These are phyloP conservation scores for Arctocebus calabarensis DNA, from an alignment of 2,797 vertebrate species.

Conservation along the genomic window DNA sequence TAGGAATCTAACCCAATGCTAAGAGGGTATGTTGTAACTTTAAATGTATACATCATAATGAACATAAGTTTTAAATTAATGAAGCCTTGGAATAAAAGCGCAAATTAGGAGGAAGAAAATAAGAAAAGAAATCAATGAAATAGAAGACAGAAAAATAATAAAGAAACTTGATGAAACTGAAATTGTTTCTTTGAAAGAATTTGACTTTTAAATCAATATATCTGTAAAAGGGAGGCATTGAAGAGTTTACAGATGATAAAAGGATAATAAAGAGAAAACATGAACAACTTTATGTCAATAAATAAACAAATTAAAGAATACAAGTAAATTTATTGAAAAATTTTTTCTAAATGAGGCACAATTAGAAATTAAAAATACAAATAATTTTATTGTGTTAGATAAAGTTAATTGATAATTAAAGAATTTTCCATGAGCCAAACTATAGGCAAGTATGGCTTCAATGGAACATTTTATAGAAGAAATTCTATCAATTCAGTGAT, in stretches of 20 bases:
- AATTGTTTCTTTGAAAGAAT: not conserved
- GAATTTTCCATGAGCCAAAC: not conserved
- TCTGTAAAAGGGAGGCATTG: not conserved
- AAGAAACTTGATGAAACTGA: not conserved
- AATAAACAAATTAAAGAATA: not conserved
- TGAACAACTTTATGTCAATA: not conserved
- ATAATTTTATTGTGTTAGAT: not conserved
- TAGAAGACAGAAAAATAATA: not conserved
- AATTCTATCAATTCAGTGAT: not conserved
- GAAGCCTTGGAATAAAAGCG: not conserved
- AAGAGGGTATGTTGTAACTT: not conserved
- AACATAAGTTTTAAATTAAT: not conserved
- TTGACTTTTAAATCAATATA: not conserved
- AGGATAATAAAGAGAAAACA: not conserved
- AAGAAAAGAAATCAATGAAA: not conserved
- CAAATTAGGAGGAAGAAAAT: not conserved
- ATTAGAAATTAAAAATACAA: not conserved
- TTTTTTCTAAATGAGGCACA: not conserved
- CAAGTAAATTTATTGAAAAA: too few relatives aligned
- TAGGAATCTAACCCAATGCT: not conserved
- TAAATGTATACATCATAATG: not conserved
- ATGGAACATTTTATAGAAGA: not conserved
- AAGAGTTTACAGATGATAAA: not conserved
- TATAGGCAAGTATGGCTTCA: not conserved
- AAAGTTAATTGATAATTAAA: not conserved